Base-by-base conservation (phyloP, 2,888 invertebrate genomes). In the Meloe dianella region DNA sequence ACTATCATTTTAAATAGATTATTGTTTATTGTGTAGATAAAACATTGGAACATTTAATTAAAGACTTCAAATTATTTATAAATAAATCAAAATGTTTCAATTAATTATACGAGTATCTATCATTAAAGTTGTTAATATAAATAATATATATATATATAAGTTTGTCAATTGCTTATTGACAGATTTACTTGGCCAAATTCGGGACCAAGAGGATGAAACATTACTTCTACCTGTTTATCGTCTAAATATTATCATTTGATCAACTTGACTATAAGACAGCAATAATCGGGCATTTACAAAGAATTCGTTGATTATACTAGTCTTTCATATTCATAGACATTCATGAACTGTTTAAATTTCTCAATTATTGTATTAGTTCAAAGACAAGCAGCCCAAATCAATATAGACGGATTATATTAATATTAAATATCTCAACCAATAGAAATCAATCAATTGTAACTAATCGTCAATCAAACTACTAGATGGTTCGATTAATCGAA, bases 101-200 rank as follows among this genome's bases (percentile, higher is more conserved):
- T 54, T 54, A 54, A 54, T 24, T 20, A 9, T 54, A n/a, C 22
- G 24, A 12, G 54, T 24, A 14, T 54, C 14, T 54, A 14, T 3
- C 54, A 24, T 54, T 24, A 24, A 24, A 24, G 10, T 54, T 22
- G 22, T 51, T 5, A 22, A 47, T 51, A 51, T 51, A 20, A 24
- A 54, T 24, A 54, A 54, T 12, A 27, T n/a, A 27, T 7, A 22
- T 24, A 12, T 54, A 8, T 54, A 24, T 12, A 51, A 51, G 51
- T 24, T 54, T 24, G 54, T 54, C 24, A 54, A 54, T 54, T 54
- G 54, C 12, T 54, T 54, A 14, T 24, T 24, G 54, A 54, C 24
- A 24, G 12, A 14, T 54, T 6, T 14, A 54, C 24, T 9, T 12
- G 1, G 54, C 24, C 54, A 14, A 1, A 54, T 24, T 54, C 24